Percentiles rank a stretch among this genome's conserved stretches.
Evolutionary conservation across 2,888 invertebrate species (phyloP).

Genomic region (Hyalella azteca): DNA sequence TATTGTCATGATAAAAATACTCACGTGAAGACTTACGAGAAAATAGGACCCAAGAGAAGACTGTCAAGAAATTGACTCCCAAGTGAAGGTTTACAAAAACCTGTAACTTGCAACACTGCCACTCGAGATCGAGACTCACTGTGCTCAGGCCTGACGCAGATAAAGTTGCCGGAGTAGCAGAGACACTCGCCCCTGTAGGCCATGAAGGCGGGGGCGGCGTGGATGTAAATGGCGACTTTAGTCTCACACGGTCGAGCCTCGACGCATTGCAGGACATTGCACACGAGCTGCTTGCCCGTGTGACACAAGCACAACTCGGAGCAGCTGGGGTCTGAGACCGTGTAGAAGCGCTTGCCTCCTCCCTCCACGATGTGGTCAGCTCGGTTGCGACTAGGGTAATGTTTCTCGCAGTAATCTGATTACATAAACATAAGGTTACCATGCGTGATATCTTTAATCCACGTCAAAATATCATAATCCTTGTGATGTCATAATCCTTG

Average conservation of each 20-base stretch:
- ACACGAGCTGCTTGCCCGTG: slow-evolving; percentile 75
- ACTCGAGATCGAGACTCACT: no score
- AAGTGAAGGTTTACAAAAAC: no score
- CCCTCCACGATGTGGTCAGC: slow-evolving; percentile 50
- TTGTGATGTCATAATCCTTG: no score
- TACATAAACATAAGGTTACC: no score
- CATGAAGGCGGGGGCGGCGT: slow-evolving; percentile 59
- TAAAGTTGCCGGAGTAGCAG: slow-evolving; percentile 60
- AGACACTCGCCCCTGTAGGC: slow-evolving; percentile 59
- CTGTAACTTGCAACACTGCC: no score
- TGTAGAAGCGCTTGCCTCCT: slow-evolving; percentile 54
- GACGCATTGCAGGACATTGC: slow-evolving; percentile 83
- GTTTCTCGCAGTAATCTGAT: slow-evolving; percentile 54
- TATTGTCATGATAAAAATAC: no score
- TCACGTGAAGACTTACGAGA: no score
- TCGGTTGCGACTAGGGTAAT: slow-evolving; percentile 35
- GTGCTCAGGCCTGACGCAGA: slow-evolving; percentile 59
- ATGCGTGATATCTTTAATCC: no score
- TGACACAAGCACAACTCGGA: slow-evolving; percentile 89
- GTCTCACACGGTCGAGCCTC: slow-evolving; percentile 67
- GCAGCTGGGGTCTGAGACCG: slow-evolving; percentile 69
- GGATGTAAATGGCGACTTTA: slow-evolving; percentile 59
- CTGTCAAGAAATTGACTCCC: no score
- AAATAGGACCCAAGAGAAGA: no score
- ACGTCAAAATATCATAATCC: no score